Percentiles rank a stretch among this genome's conserved stretches.
Evolutionary conservation across 53 echinoderm and acorn worm species (phyloP).

Genomic region (Henricia sp.): DNA sequence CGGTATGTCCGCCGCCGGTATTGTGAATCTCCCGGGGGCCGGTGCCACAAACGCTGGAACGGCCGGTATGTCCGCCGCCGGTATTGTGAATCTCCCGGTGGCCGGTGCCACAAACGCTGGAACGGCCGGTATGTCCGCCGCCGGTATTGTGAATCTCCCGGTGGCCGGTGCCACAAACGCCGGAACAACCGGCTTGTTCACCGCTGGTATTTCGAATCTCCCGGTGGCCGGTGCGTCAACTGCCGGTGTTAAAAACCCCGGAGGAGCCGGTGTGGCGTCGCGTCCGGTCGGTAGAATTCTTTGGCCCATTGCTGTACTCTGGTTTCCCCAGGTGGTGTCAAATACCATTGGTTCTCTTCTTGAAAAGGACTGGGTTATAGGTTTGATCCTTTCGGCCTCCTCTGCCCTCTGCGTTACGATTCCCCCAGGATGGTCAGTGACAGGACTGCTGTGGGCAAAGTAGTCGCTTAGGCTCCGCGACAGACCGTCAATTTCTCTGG

Average conservation of each 20-base stretch:
- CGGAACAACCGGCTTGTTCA: background rate
- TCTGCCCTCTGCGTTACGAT: background rate
- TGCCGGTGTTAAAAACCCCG: background rate
- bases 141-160: background rate
- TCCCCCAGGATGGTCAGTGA: background rate
- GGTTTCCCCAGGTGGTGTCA: background rate
- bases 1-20: background rate
- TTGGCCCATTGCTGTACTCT: background rate
- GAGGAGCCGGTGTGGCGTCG: background rate
- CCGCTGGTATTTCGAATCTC: background rate
- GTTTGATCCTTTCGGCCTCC: no score
- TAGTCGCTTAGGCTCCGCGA: background rate
- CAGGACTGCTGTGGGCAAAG: background rate
- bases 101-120: no score
- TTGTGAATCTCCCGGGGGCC: background rate
- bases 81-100: no score
- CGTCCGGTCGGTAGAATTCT: background rate
- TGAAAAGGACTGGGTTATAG: background rate
- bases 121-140: background rate
- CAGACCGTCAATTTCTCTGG: slow-evolving; percentile 4
- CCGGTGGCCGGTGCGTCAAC: background rate
- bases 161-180: no score
- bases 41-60: no score
- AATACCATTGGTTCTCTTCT: background rate
- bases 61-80: background rate